These are phyloP conservation scores for Perizoma affinitatum DNA, from an alignment of 2,888 invertebrate genomes.

Conservation along the genomic window DNA sequence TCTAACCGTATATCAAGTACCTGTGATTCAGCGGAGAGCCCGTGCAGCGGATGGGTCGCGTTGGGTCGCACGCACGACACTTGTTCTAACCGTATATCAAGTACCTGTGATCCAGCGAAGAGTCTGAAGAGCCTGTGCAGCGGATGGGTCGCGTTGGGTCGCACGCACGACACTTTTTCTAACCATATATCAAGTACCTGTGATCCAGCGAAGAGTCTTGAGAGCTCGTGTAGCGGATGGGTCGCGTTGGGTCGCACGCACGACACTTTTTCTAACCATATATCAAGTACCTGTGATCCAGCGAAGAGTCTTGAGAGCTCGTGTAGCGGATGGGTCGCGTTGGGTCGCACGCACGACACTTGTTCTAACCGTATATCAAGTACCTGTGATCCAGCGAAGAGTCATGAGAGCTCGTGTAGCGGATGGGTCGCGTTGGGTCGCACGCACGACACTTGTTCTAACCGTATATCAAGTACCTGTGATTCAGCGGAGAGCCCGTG, in stretches of 20 bases:
- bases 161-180: slow-evolving; percentile 88
- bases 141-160: slow-evolving; percentile 72
- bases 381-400: slow-evolving; percentile 89
- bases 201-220: slow-evolving; percentile 88
- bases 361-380: too few relatives aligned
- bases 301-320: slow-evolving; percentile 87
- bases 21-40: slow-evolving; percentile 87
- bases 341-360: slow-evolving; percentile 86
- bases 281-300: slow-evolving; percentile 83
- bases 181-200: slow-evolving; percentile 70
- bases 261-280: too few relatives aligned
- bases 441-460: slow-evolving; percentile 88
- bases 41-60: slow-evolving; percentile 76
- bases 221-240: slow-evolving; percentile 80
- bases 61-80: slow-evolving; percentile 86
- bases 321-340: slow-evolving; percentile 72
- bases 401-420: slow-evolving; percentile 83
- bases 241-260: slow-evolving; percentile 79
- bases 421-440: slow-evolving; percentile 74
- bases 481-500: slow-evolving; percentile 87
- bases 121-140: slow-evolving; percentile 85
- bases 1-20: slow-evolving; percentile 52
- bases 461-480: slow-evolving; percentile 68
- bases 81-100: too few relatives aligned
- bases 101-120: slow-evolving; percentile 88